A percentile compares a stretch with the other conserved stretches of the same genome.
phyloP scores from a whole-genome alignment of 2,113 vertebrate species.

The Larimichthys polyactis region DNA sequence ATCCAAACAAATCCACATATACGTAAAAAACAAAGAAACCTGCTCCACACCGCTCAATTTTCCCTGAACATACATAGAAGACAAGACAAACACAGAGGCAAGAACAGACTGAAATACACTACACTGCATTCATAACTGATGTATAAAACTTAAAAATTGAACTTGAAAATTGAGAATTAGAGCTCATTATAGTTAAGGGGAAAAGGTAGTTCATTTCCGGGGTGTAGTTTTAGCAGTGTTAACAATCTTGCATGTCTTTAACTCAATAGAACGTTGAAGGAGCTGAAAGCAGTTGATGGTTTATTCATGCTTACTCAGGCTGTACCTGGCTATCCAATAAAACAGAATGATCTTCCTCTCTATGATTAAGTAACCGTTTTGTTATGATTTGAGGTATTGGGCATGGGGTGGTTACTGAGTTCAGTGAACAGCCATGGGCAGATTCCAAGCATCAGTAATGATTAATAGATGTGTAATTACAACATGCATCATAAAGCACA shows the following conservation, averaged over 20 bases:
- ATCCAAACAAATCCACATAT: not conserved
- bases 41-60: not conserved
- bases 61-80: not conserved
- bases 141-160: slow-evolving; percentile 4
- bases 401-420: not conserved
- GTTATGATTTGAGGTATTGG: not conserved
- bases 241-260: not conserved
- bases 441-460: not conserved
- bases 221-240: not conserved
- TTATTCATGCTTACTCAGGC: not conserved
- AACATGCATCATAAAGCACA: no score
- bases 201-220: not conserved
- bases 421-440: not conserved
- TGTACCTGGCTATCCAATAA: not conserved
- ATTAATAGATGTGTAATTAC: not conserved
- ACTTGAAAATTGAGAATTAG: slow-evolving; percentile 13
- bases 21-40: not conserved
- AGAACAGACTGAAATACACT: not conserved
- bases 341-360: not conserved
- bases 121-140: slow-evolving; percentile 6
- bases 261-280: not conserved
- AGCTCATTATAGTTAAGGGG: slow-evolving; percentile 17
- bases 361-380: not conserved
- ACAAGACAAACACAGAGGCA: not conserved
- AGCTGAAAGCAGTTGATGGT: not conserved